A percentile compares a stretch with the other conserved stretches of the same genome.
Conservation (phyloP, 2,113 vertebrate genomes). For the Mellivora capensis region DNA sequence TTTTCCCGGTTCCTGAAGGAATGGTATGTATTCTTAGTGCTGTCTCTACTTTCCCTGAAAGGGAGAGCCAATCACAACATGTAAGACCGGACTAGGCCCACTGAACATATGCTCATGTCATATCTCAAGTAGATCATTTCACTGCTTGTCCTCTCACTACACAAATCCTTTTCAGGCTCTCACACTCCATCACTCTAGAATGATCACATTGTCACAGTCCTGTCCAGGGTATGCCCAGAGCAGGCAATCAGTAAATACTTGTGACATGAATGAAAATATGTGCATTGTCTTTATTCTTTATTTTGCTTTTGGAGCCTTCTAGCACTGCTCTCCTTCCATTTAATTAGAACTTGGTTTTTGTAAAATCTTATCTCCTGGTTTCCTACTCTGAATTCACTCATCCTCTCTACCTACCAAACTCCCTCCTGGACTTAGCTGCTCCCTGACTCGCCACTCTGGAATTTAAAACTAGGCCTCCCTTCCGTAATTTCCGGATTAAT, state of each 20-base stretch:
- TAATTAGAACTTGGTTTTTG: background rate
- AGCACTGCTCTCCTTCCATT: background rate
- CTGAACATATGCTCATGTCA: too few relatives aligned
- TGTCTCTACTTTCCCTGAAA: background rate
- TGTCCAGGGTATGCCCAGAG: background rate
- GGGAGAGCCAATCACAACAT: background rate
- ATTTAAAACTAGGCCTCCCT: background rate
- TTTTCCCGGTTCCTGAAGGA: background rate
- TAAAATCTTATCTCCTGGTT: background rate
- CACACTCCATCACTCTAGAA: background rate
- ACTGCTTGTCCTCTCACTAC: background rate
- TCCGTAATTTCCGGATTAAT: background rate
- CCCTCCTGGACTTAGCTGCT: background rate
- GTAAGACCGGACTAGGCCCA: background rate
- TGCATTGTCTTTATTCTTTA: background rate
- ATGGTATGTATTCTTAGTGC: background rate
- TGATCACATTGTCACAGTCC: background rate
- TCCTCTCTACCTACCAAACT: background rate
- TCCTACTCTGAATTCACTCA: background rate
- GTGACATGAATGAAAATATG: background rate
- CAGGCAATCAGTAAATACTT: background rate
- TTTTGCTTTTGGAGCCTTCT: background rate
- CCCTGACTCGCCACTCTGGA: background rate
- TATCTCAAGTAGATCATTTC: background rate
- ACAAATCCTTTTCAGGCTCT: background rate